Evolutionary conservation across 2,113 vertebrate species (phyloP).

Genomic region (Notarius lentiginosus): DNA sequence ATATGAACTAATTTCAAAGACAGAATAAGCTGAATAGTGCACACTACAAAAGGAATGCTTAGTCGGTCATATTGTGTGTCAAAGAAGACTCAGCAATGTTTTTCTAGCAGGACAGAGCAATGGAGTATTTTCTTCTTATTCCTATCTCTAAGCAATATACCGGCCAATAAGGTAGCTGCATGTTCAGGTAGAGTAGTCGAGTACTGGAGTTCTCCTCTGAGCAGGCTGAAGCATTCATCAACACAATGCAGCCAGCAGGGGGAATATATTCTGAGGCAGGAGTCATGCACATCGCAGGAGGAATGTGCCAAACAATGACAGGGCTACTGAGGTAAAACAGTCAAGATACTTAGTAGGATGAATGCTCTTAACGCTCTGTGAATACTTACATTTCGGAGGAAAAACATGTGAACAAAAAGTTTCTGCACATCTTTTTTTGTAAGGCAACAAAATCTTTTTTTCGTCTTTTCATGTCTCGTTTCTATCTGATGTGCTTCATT

Average conservation of each 20-base stretch:
- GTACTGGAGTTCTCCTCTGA: constrained; percentile 9
- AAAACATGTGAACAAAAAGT: not conserved
- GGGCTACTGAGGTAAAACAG: not conserved
- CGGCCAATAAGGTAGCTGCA: not conserved
- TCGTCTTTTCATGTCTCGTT: not conserved
- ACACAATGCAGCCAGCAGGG: not conserved
- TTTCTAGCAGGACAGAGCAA: not conserved
- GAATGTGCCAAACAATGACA: not conserved
- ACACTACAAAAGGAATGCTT: not conserved
- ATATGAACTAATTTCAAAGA: not conserved
- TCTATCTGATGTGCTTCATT: constrained; percentile 1
- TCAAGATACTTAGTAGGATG: not conserved
- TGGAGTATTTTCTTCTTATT: not conserved
- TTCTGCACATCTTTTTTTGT: not conserved
- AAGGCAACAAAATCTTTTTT: constrained; percentile 7
- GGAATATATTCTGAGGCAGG: not conserved
- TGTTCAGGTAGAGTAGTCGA: not conserved
- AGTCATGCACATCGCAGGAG: not conserved
- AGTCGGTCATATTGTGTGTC: no score
- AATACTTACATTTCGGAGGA: not conserved
- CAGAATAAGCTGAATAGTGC: constrained; percentile 1
- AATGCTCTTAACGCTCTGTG: not conserved
- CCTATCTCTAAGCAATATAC: constrained; percentile 1
- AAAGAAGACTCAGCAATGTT: not conserved
- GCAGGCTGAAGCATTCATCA: not conserved